A percentile compares a stretch with the other conserved stretches of the same genome.
These are phyloP conservation scores for Phylloscopus collybita DNA, from an alignment of 2,797 vertebrate species.

Conservation along the genomic window DNA sequence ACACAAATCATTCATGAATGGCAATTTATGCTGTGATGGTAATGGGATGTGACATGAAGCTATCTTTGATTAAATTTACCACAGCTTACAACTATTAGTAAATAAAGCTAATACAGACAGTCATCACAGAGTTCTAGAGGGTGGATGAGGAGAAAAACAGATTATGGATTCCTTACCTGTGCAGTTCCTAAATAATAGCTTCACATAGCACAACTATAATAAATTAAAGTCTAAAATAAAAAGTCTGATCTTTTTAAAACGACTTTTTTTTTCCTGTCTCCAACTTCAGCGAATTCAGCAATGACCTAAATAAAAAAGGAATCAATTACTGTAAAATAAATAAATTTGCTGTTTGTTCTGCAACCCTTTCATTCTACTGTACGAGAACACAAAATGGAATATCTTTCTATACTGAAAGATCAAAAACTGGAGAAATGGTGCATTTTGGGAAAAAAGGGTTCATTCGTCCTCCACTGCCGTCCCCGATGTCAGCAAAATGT, in stretches of 20 bases:
- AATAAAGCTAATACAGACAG: slow-evolving; percentile 24
- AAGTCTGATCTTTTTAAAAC: neutral
- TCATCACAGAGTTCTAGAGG: neutral
- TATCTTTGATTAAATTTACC: slow-evolving; percentile 64
- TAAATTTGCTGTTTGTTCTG: slow-evolving; percentile 19
- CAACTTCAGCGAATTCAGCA: slow-evolving; percentile 9
- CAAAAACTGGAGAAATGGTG: neutral
- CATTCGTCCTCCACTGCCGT: neutral
- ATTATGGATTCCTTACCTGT: neutral
- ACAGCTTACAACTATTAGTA: slow-evolving; percentile 15
- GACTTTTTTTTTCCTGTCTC: neutral
- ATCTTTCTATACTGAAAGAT: slow-evolving; percentile 6
- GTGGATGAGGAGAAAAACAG: neutral
- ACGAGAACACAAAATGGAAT: slow-evolving; percentile 25
- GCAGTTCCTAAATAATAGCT: neutral
- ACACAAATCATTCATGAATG: slow-evolving; percentile 57
- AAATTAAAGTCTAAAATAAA: slow-evolving; percentile 9
- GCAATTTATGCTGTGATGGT: slow-evolving; percentile 9
- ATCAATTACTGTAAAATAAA: slow-evolving; percentile 47
- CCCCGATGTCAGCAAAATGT: neutral
- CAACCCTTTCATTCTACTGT: neutral
- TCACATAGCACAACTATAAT: neutral
- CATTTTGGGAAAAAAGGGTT: neutral
- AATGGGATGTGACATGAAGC: neutral
- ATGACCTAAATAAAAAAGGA: slow-evolving; percentile 31